Base-by-base conservation (phyloP, 1,140 invertebrate genomes). In the Triops longicaudatus region DNA sequence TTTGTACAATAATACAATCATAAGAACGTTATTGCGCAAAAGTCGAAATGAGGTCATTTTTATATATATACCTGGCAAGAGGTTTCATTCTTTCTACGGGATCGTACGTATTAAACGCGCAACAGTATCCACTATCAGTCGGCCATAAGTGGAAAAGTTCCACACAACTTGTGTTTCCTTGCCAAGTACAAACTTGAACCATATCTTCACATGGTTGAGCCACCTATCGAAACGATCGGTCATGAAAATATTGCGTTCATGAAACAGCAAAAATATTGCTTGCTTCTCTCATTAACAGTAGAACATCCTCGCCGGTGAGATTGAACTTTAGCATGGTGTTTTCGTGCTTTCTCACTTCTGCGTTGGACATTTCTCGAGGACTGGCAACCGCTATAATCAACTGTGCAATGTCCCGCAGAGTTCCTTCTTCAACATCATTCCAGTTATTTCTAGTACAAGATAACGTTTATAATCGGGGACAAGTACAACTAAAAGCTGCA, bases 141-240 rank as follows among this genome's bases (percentile, higher is more conserved):
- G 86, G 84, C 1, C 87, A 85, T 63, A 84, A 82, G 72, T 87
- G 82, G 80, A 91, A 91, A 2, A 90, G 79, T 26, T 83, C 83
- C 10, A 86, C 84, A 76, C 90, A 92, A 4, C 85, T 81, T 26
- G 84, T 84, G 0, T 85, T 82, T 6, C 88, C 88, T 82, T 90
- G 90, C 90, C 90, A 91, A 77, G 87, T 87, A 78, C 90, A 91
- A 1, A 83, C 42, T 5, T 74, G 78, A 0, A 80, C 72, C 27
- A 83, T 82, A 26, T 75, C 74, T 17, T 75, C 74, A 43, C 74
- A 75, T 0, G 74, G 44, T n/a, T 41, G 74, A 12, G 74, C 74
- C 26, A 75, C 74, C 74, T 75, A 26, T 4, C 10, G 1, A 17
- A 63, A 63, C n/a, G 7, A n/a, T n/a, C 9, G 7, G 10, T 63